These are phyloP conservation scores for Phalacrocorax pelagicus DNA, from an alignment of 2,113 vertebrate genomes.

Conservation along the genomic window DNA sequence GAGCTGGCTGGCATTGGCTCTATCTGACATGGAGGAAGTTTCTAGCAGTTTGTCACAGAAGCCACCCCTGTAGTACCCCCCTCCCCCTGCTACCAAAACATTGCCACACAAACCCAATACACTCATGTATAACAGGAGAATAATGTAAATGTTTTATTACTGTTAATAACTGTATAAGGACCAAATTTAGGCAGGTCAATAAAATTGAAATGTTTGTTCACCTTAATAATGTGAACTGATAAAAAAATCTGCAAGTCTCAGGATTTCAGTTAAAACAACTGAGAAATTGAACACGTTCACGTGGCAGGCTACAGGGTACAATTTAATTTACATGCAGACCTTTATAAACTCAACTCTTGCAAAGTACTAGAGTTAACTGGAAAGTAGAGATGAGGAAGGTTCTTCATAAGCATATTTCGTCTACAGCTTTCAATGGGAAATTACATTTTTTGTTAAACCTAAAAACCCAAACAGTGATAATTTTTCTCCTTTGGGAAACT, in stretches of 20 bases:
- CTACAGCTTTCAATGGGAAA: neutral
- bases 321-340: neutral
- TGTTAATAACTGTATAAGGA: neutral
- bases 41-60: no score
- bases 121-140: neutral
- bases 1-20: no score
- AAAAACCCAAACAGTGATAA: neutral
- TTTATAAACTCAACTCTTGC: neutral
- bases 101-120: no score
- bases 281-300: neutral
- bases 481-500: neutral
- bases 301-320: neutral
- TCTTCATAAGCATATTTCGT: neutral
- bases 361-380: neutral
- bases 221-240: neutral
- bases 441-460: neutral
- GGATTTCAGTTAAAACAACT: neutral
- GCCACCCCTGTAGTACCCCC: no score
- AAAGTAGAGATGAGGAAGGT: neutral
- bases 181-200: neutral
- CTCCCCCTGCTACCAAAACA: no score
- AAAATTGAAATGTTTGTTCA: neutral
- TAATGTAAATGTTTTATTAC: neutral
- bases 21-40: no score
- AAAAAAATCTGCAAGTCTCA: neutral